A percentile compares a stretch with the other conserved stretches of the same genome.
phyloP scores from a whole-genome alignment of 1,140 invertebrate species.

The Armadillidium nasatum region DNA sequence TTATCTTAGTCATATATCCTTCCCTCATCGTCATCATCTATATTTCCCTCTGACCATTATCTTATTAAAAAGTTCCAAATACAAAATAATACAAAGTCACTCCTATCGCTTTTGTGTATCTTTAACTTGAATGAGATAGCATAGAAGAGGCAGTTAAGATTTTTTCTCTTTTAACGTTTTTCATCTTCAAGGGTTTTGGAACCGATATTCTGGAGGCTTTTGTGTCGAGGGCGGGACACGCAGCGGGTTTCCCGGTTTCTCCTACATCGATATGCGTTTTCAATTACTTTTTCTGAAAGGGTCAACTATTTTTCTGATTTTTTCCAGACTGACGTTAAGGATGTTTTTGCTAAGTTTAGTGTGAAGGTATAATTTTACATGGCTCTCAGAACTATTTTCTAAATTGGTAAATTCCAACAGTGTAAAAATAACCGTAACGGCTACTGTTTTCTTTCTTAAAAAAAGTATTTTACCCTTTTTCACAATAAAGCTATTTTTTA shows the following conservation, averaged over 20 bases:
- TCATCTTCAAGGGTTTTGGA: conserved; percentile 1
- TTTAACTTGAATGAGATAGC: not conserved
- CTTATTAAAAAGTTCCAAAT: not conserved
- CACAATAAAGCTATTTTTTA: not conserved
- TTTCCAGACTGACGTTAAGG: not conserved
- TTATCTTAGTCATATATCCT: not conserved
- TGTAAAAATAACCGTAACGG: not conserved
- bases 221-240: not conserved
- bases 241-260: not conserved
- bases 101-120: not conserved
- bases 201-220: not conserved
- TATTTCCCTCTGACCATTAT: not conserved
- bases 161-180: not conserved
- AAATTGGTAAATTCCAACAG: conserved; percentile 13
- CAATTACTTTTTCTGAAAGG: conserved; percentile 9
- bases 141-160: no score
- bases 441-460: not conserved
- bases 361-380: not conserved
- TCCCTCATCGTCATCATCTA: conserved; percentile 2
- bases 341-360: not conserved
- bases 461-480: not conserved
- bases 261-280: not conserved
- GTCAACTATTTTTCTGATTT: conserved; percentile 13
- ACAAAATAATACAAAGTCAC: not conserved
- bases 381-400: not conserved